Evolutionary conservation across 2,113 vertebrate genomes (phyloP).

Genomic region (Anguilla rostrata): DNA sequence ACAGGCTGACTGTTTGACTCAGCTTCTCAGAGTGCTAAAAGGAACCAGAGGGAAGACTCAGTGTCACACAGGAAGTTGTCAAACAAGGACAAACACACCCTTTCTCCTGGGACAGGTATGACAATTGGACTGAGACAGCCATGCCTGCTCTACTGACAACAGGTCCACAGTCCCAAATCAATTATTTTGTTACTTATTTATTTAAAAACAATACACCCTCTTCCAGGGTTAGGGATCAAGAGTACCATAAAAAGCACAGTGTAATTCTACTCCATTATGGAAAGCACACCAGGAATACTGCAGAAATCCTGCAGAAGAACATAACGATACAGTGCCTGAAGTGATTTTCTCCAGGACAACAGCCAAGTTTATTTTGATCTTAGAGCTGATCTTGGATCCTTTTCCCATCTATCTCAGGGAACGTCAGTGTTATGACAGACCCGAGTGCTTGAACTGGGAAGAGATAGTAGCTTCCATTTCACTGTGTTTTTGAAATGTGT

Average conservation of each 20-base stretch:
- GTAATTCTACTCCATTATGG: neutral
- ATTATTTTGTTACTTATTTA: no score
- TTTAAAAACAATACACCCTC: no score
- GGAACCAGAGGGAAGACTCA: conserved; percentile 54
- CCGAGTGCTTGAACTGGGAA: neutral
- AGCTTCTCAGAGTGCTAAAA: conserved; percentile 73
- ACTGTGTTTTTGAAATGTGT: neutral
- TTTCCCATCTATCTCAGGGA: neutral
- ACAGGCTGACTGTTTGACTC: conserved; percentile 61
- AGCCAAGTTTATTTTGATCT: neutral
- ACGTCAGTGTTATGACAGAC: neutral
- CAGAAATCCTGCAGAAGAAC: neutral
- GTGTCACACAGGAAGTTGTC: neutral
- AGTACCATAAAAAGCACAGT: no score
- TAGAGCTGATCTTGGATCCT: neutral
- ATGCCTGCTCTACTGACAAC: neutral
- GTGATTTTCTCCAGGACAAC: neutral
- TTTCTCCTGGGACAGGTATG: neutral
- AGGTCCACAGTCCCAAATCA: neutral
- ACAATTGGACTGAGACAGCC: neutral
- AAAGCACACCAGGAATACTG: neutral
- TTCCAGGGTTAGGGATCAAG: no score
- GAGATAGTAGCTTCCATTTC: neutral
- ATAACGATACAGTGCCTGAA: neutral
- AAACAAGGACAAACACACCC: neutral